Percentiles rank a stretch among this genome's conserved stretches.
These are phyloP conservation scores for Bombus pascuorum DNA, from an alignment of 1,140 invertebrate species.

Conservation along the genomic window DNA sequence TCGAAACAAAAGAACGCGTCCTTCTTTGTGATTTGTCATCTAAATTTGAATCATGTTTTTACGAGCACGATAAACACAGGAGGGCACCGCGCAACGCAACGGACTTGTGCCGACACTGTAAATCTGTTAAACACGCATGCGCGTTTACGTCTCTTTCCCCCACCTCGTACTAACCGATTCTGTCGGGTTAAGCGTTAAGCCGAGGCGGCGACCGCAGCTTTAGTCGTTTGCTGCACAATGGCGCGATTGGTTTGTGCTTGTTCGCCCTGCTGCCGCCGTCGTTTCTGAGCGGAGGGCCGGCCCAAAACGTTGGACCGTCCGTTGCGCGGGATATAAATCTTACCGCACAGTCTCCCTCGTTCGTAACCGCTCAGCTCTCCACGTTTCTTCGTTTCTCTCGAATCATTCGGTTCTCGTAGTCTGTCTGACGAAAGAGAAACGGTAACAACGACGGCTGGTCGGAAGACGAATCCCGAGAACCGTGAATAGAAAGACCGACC, in stretches of 20 bases:
- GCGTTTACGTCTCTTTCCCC: conserved; percentile 8
- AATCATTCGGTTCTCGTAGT: neutral
- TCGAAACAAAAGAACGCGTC: neutral
- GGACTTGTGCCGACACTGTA: conserved; percentile 23
- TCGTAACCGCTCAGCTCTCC: conserved; percentile 38
- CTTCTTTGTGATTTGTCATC: neutral
- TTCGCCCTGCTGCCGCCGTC: conserved; percentile 72
- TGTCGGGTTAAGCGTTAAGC: conserved; percentile 16
- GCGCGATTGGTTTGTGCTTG: conserved; percentile 70
- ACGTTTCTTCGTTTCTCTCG: conserved; percentile 5
- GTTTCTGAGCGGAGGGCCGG: conserved; percentile 81
- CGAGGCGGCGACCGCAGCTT: conserved; percentile 44
- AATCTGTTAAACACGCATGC: conserved; percentile 32
- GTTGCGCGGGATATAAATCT: conserved; percentile 64
- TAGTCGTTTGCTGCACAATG: conserved; percentile 81
- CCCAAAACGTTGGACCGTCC: conserved; percentile 80
- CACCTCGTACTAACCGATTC: conserved; percentile 14
- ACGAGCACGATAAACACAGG: neutral
- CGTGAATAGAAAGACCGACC: conserved; percentile 12
- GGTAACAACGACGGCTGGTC: conserved; percentile 24
- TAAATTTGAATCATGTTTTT: conserved; percentile 32
- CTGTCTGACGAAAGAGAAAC: conserved; percentile 27
- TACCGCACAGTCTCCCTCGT: conserved; percentile 30
- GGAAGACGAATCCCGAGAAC: conserved; percentile 17
- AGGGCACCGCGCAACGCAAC: neutral